Base-by-base conservation (phyloP, 2,888 invertebrate species). In the Leptopilina drosophilae region DNA sequence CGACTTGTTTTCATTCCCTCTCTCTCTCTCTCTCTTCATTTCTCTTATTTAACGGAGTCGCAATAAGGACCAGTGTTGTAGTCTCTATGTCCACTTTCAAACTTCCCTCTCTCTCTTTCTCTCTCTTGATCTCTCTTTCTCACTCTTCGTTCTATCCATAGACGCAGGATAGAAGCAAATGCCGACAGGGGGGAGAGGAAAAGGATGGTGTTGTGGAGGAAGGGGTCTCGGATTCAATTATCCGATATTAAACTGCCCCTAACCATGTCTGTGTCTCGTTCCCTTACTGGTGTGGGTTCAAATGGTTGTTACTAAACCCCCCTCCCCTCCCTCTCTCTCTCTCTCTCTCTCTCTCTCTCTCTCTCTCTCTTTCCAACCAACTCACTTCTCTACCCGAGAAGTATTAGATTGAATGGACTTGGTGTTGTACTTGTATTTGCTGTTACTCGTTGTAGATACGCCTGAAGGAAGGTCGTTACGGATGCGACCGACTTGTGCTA, bases 161-260 rank as follows among this genome's bases (percentile, higher is more conserved):
- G 77, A 78, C 69, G 80, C 65, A 82, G 65, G 84, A 80, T 83
- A 75, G 82, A 83, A 33, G 4, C 33, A 33, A 33, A 5, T 33
- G 82, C 83, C 78, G 20, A 20, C 1, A n/a, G 80, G 84, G 82
- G 84, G 79, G 84, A 80, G 80, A 83, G 82, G 84, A 80, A 84
- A 80, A 69, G 81, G 75, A 83, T 81, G 78, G 75, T 49, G 12
- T 49, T 49, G 49, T 11, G 77, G 80, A 80, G 78, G 82, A 80
- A 77, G 87, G 84, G 85, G 88, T 88, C 88, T 89, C 88, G 90
- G 90, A 91, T 91, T 91, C 91, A 91, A 91, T 91, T 91, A 91
- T 91, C 90, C 90, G 91, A 91, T 91, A 91, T 91, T 91, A 91
- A 91, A 91, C 91, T 90, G 89, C 90, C 90, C 90, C 89, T 89